Percentiles rank a stretch among this genome's conserved stretches.
Evolutionary conservation across 2,797 vertebrate species (phyloP).

Genomic region (Paedocypris micromegethes): DNA sequence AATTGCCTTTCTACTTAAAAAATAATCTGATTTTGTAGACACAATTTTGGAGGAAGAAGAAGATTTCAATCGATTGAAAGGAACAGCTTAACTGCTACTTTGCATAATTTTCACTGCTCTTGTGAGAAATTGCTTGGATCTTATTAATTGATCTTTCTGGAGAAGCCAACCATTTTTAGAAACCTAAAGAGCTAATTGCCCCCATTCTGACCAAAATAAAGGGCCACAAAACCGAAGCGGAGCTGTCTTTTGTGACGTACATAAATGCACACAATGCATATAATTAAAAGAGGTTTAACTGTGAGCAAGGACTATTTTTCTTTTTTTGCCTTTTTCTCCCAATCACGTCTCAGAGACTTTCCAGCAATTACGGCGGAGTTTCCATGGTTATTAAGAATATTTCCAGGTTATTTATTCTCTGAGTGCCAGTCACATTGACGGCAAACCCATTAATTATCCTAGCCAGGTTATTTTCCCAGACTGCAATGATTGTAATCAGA

Average conservation of each 20-base stretch:
- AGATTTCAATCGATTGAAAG: conserved; percentile 15
- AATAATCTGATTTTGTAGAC: not conserved
- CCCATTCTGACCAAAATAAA: conserved; percentile 47
- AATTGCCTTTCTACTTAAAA: no score
- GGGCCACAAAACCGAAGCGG: conserved; percentile 37
- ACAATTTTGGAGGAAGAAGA: conserved; percentile 10
- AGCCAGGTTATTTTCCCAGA: conserved; percentile 58
- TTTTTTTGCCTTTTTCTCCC: conserved; percentile 47
- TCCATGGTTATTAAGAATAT: conserved; percentile 72
- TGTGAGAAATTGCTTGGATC: conserved; percentile 38
- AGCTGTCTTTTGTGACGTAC: conserved; percentile 52
- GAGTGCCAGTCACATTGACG: conserved; percentile 63
- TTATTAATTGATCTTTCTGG: conserved; percentile 20
- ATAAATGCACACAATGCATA: conserved; percentile 53
- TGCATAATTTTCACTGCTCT: conserved; percentile 39
- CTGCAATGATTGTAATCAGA: conserved; percentile 57
- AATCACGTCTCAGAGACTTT: conserved; percentile 53
- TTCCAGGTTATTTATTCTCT: conserved; percentile 70
- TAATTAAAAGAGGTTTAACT: conserved; percentile 57
- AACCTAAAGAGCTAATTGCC: conserved; percentile 50
- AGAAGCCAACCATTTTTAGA: conserved; percentile 35
- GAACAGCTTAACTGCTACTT: conserved; percentile 29
- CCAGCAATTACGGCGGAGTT: conserved; percentile 64
- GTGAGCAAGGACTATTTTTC: conserved; percentile 51
- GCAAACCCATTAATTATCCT: conserved; percentile 66